Base-by-base conservation (phyloP, 2,888 invertebrate genomes). In the Metellina segmentata region DNA sequence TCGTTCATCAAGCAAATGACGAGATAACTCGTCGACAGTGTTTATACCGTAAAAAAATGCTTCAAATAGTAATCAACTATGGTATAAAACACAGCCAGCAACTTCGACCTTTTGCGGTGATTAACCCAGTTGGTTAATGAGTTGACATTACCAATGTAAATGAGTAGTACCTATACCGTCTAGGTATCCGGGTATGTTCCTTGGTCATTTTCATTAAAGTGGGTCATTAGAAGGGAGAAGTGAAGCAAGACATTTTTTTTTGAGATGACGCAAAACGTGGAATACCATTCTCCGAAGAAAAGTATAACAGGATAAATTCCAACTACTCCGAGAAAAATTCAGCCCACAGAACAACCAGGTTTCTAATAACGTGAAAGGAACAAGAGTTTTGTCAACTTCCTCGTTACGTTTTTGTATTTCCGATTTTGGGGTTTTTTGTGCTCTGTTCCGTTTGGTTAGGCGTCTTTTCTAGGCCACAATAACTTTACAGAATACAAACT, bases 181-280 rank as follows among this genome's bases (percentile, higher is more conserved):
- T 13, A 34, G 49, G 20, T 51, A 70, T 82, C 81, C 81, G 81
- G 81, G 81, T 82, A 70, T 16, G 9, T 49, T 16, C 19, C n/a
- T 82, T n/a, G 49, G 71, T 4, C 34, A 77, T 70, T 19, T 70
- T 69, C 34, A 13, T 48, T 52, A 69, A 81, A 70, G 81, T 82
- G 69, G 81, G 70, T 82, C 51, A 71, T 82, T 82, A 9, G 49
- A 82, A 49, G 61, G 61, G 13, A 61, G 61, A 61, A 61, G 9
- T 5, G 16, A 61, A 61, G 11, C 61, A 16, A 16, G 9, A 16
- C 13, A 61, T 1, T 61, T 61, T 61, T 61, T 61, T 9, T 16
- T 61, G 61, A 61, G 11, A 61, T 61, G 61, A 61, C 61, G 61
- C 61, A 61, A 61, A 61, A 61, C 61, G 11, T 16, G 61, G 9